Base-by-base conservation (phyloP, 1,140 invertebrate genomes). In the Drosophila bocqueti region DNA sequence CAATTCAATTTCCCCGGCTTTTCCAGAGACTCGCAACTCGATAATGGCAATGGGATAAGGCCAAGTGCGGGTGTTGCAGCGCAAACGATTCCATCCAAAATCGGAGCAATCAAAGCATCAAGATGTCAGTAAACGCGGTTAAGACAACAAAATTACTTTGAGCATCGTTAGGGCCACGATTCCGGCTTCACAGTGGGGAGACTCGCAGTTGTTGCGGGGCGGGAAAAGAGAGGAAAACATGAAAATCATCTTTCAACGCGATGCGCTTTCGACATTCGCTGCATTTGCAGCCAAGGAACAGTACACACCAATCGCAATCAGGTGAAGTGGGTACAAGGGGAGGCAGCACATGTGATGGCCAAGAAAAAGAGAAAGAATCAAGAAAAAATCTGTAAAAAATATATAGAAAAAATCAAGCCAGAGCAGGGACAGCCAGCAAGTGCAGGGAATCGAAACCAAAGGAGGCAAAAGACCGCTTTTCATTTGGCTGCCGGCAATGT, bases 221-320 rank as follows among this genome's bases (percentile, higher is more conserved):
- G 9, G 29, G 47, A 45, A 47, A 16, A 9, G 40, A 26, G 65
- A 49, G 80, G 76, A 91, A 83, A 91, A 91, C 87, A 91, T 91
- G 87, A 91, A 91, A 91, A 91, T 91, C 87, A 91, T 91, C 87
- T 91, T 91, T 91, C 83, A 83, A 72, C 78, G 80, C 84, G 60
- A 71, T 86, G 72, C 66, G 81, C 82, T 78, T 78, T 81, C 75
- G 69, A 60, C 67, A 63, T 54, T 54, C 60, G 60, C 60, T 66
- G 62, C 67, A 46, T 40, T 40, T 57, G 36, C 66, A 60, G 63
- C 49, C 58, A 68, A 43, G 26, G 34, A 49, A 49, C 71, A 52
- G 67, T 58, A 50, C 43, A 50, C 62, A 54, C 62, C 78, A 77
- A 79, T 87, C 52, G 62, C 59, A 63, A 55, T 59, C 76, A 69